Evolutionary conservation across 1,140 invertebrate species (phyloP).

Genomic region (Anastrepha obliqua): DNA sequence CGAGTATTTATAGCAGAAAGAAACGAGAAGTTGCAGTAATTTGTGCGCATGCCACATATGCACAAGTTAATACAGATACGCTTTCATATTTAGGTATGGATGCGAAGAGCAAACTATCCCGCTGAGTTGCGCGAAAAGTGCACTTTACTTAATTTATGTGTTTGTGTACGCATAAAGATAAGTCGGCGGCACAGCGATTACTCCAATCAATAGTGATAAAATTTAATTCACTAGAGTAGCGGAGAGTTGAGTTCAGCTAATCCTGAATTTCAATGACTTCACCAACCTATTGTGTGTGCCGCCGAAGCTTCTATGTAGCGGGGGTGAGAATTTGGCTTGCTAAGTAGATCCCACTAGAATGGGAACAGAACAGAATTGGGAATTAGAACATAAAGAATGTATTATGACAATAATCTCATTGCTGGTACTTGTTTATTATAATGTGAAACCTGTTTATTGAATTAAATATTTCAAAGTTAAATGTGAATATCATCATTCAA

Average conservation of each 20-base stretch:
- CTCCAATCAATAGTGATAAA: slow-evolving; percentile 37
- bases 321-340: not conserved
- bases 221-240: not conserved
- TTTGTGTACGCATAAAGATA: slow-evolving; percentile 45
- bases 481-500: no score
- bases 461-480: no score
- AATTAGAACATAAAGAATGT: no score
- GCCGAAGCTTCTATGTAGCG: not conserved
- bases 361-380: no score
- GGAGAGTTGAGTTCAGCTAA: not conserved
- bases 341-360: no score
- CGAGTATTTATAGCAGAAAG: not conserved
- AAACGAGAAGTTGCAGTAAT: not conserved
- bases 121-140: slow-evolving; percentile 27
- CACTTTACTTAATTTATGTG: slow-evolving; percentile 38
- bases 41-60: not conserved
- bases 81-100: no score
- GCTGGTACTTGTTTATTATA: no score
- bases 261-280: not conserved
- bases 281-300: not conserved
- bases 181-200: slow-evolving; percentile 11
- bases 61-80: no score
- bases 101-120: not conserved
- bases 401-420: no score
- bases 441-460: no score